phyloP scores from a whole-genome alignment of 2,797 vertebrate genomes.

The Bradypodion pumilum region DNA sequence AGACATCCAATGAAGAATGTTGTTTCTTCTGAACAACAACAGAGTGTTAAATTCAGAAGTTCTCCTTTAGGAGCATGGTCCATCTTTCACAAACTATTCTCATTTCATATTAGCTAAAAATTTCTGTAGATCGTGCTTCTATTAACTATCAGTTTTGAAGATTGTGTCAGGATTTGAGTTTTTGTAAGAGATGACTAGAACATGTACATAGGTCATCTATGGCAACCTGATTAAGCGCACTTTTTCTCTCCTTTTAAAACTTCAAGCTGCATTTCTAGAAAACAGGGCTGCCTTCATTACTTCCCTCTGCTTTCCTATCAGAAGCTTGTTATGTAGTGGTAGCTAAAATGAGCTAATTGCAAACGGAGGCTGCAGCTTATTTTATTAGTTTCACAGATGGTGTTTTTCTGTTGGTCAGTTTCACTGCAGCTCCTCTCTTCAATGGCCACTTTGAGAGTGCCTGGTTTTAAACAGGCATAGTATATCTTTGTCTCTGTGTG shows the following conservation, averaged over 20 bases:
- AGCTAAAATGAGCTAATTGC: background rate
- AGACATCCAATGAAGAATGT: background rate
- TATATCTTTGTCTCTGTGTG: background rate
- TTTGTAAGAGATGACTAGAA: background rate
- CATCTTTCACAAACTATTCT: background rate
- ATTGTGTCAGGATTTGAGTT: background rate
- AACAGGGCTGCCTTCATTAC: background rate
- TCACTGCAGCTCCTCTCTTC: conserved; percentile 11
- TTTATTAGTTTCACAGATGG: conserved; percentile 10
- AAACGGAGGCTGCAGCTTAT: conserved; percentile 8
- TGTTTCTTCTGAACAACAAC: background rate
- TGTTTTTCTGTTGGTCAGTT: background rate
- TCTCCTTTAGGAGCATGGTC: background rate
- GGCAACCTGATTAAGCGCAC: conserved; percentile 25
- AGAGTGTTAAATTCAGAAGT: background rate
- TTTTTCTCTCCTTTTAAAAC: background rate
- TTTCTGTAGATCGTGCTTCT: background rate
- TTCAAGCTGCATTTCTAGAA: background rate
- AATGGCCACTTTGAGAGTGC: background rate
- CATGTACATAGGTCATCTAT: background rate
- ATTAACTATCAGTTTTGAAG: background rate
- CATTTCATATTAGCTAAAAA: background rate
- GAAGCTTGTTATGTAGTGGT: background rate
- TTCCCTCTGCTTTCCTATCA: background rate
- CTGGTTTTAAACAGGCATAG: background rate